Evolutionary conservation across 1,140 invertebrate species (phyloP).

Genomic region (Bombus pyrosoma): DNA sequence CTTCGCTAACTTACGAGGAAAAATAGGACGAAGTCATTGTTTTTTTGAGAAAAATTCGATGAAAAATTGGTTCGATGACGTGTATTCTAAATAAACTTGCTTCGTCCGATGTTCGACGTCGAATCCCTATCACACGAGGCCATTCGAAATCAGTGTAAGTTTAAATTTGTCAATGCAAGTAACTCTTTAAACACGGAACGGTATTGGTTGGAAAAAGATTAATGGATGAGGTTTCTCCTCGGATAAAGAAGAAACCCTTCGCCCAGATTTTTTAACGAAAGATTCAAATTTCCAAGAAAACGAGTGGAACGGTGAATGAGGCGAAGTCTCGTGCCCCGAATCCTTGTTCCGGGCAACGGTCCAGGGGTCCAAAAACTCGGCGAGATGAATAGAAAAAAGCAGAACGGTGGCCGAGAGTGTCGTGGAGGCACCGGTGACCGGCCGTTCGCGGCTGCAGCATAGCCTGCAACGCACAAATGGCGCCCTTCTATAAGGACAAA

Average conservation of each 20-base stretch:
- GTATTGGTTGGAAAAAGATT: background rate
- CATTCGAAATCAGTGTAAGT: background rate
- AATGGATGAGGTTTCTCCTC: background rate
- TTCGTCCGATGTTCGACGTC: background rate
- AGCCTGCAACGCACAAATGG: slow-evolving; percentile 66
- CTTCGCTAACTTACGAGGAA: background rate
- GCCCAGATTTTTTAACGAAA: slow-evolving; percentile 1
- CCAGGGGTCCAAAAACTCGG: slow-evolving; percentile 24
- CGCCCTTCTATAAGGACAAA: slow-evolving; percentile 76
- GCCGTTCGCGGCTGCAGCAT: slow-evolving; percentile 30
- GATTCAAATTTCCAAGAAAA: background rate
- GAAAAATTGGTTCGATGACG: background rate
- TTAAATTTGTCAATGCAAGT: no score
- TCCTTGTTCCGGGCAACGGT: slow-evolving; percentile 31
- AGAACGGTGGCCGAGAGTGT: slow-evolving; percentile 30
- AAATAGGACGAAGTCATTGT: background rate
- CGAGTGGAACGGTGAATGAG: slow-evolving; percentile 21
- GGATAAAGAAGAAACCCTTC: background rate
- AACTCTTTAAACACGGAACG: background rate
- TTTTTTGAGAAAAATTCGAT: background rate
- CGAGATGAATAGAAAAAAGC: slow-evolving; percentile 46
- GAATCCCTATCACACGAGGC: background rate
- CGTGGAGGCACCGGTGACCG: slow-evolving; percentile 1
- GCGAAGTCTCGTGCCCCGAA: slow-evolving; percentile 37
- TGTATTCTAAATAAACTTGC: background rate